A percentile compares a stretch with the other conserved stretches of the same genome.
Evolutionary conservation across 2,113 vertebrate species (phyloP).

Genomic region (Synodontis membranacea): DNA sequence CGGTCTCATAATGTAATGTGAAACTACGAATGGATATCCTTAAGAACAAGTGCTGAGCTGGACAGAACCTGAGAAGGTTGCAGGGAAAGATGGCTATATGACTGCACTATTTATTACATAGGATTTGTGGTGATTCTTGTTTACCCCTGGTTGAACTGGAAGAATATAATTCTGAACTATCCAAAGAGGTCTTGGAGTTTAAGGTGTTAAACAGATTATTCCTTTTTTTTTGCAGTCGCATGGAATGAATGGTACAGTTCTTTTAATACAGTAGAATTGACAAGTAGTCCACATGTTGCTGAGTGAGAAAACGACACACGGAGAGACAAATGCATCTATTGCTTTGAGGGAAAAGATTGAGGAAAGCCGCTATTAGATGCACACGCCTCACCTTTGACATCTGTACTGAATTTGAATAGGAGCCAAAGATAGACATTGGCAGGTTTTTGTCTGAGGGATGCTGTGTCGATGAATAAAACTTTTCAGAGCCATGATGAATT

Average conservation of each 20-base stretch:
- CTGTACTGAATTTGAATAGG: background rate
- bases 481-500: background rate
- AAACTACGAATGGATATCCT: background rate
- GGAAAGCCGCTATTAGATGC: background rate
- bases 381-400: background rate
- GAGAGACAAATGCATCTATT: background rate
- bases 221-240: background rate
- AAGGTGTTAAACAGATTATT: background rate
- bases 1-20: too few relatives aligned
- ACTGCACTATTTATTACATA: background rate
- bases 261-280: background rate
- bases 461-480: background rate
- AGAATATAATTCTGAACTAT: background rate
- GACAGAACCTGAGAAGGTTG: background rate
- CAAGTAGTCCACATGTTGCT: background rate
- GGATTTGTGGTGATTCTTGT: background rate
- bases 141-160: background rate
- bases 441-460: background rate
- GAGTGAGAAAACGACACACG: background rate
- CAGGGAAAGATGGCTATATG: background rate
- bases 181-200: too few relatives aligned
- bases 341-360: background rate
- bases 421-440: constrained; percentile 2
- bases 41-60: background rate
- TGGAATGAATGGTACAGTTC: background rate